Conservation (phyloP, 2,113 vertebrate genomes). For the Piprites chloris region DNA sequence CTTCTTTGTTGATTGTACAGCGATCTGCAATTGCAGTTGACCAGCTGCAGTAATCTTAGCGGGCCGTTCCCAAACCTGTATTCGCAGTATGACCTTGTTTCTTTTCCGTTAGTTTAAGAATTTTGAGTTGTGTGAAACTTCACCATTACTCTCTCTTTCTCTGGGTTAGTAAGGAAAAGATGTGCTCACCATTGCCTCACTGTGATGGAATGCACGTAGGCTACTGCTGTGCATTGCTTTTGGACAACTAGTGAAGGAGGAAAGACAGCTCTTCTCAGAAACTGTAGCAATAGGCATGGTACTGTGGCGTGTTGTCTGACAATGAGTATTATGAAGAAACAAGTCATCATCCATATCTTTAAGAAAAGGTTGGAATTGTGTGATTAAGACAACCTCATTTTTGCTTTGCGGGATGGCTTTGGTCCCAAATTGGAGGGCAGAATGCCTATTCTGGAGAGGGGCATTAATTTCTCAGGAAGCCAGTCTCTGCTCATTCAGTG, state of each 20-base stretch:
- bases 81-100: neutral
- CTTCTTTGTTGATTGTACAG: neutral
- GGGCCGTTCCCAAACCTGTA: neutral
- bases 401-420: neutral
- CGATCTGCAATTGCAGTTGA: neutral
- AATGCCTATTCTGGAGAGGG: neutral
- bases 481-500: neutral
- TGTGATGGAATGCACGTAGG: neutral
- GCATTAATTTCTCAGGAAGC: neutral
- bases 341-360: neutral
- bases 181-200: neutral
- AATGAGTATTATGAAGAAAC: neutral
- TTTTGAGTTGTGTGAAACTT: neutral
- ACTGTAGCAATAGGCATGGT: neutral
- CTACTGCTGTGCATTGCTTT: neutral
- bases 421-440: neutral
- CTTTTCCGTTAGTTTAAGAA: neutral
- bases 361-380: neutral
- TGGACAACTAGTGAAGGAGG: neutral
- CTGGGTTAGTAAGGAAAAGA: neutral
- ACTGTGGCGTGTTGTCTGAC: neutral
- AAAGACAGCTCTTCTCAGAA: neutral
- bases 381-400: neutral
- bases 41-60: neutral
- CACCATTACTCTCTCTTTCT: neutral